A percentile compares a stretch with the other conserved stretches of the same genome.
These are phyloP conservation scores for Trematomus bernacchii DNA, from an alignment of 2,797 vertebrate genomes.

Conservation along the genomic window DNA sequence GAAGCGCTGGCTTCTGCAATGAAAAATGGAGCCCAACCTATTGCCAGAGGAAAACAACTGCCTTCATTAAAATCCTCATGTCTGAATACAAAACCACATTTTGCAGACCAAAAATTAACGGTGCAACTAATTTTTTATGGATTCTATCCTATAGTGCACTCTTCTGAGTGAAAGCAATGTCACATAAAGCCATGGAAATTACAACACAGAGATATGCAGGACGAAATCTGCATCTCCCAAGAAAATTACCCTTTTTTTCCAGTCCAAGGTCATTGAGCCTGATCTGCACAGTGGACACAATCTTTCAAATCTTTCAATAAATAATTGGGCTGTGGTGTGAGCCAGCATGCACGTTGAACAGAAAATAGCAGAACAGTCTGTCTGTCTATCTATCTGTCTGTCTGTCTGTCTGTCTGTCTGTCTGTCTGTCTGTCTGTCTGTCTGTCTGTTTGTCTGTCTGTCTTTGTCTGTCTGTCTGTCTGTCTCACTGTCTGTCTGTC, in stretches of 20 bases:
- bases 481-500: too few species aligned
- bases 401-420: too few species aligned
- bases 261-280: conserved; percentile 9
- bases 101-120: conserved; percentile 14
- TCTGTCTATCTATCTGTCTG: background rate
- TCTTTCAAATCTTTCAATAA: conserved; percentile 23
- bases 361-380: background rate
- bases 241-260: background rate
- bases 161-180: conserved; percentile 8
- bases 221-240: conserved; percentile 5
- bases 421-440: too few species aligned
- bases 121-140: conserved; percentile 9
- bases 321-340: background rate
- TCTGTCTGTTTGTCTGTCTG: too few species aligned
- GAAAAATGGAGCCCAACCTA: background rate
- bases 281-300: conserved; percentile 11
- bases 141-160: background rate
- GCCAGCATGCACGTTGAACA: background rate
- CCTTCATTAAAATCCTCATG: background rate
- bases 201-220: conserved; percentile 1
- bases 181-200: conserved; percentile 22
- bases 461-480: background rate
- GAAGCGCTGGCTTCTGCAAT: background rate
- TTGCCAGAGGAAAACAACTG: conserved; percentile 9
- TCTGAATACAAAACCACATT: background rate